Evolutionary conservation across 1,140 invertebrate species (phyloP).

Genomic region (Ericerus pela): DNA sequence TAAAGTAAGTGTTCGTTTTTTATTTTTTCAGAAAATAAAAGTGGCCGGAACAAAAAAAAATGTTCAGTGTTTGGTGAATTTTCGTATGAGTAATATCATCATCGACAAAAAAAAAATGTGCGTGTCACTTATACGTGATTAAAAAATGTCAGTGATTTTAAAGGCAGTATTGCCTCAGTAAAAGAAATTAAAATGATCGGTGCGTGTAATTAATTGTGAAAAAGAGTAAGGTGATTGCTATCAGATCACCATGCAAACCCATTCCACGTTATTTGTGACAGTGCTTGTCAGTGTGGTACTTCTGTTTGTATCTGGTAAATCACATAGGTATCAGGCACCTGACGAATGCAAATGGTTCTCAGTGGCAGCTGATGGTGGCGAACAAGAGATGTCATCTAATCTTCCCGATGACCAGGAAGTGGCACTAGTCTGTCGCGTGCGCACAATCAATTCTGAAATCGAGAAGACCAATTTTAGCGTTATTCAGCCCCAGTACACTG

Average conservation of each 20-base stretch:
- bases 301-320: constrained; percentile 45
- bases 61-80: no score
- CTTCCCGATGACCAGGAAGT: constrained; percentile 45
- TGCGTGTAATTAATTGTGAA: no score
- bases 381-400: constrained; percentile 26
- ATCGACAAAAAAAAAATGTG: no score
- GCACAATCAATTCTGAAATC: constrained; percentile 74
- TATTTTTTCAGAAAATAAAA: no score
- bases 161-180: no score
- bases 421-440: constrained; percentile 58
- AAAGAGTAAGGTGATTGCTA: no score
- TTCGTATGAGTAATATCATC: no score
- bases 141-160: no score
- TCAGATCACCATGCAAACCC: constrained; percentile 4
- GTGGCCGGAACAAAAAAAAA: no score
- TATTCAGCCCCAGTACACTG: constrained; percentile 72
- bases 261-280: constrained; percentile 6
- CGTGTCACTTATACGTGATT: no score
- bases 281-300: constrained; percentile 13
- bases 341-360: constrained; percentile 70
- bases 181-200: no score
- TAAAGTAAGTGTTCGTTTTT: no score
- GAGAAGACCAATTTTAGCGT: constrained; percentile 80
- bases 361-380: constrained; percentile 36
- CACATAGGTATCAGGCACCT: constrained; percentile 59